Conservation (phyloP, 2,888 invertebrate genomes). For the Athripsodes cinereus region DNA sequence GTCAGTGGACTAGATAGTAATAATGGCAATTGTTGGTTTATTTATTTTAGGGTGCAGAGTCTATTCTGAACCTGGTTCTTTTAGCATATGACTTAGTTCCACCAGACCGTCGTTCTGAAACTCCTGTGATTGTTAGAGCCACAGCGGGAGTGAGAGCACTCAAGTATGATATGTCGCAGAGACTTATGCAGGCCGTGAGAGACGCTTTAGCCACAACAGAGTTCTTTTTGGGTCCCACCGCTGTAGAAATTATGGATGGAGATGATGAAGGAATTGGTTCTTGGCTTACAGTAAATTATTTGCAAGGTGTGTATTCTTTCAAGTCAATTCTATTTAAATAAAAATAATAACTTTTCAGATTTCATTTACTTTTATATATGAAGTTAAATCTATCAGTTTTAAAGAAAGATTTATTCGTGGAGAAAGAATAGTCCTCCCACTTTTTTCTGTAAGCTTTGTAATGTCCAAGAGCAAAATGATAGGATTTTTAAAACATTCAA, state of each 20-base stretch:
- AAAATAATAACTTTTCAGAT: no score
- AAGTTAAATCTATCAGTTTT: no score
- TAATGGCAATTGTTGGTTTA: no score
- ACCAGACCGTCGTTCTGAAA: constrained; percentile 59
- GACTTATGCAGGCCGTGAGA: constrained; percentile 67
- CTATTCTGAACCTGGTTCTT: constrained; percentile 65
- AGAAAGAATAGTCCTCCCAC: no score
- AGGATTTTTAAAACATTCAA: no score
- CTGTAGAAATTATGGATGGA: constrained; percentile 92
- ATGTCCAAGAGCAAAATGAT: no score
- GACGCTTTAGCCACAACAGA: constrained; percentile 63
- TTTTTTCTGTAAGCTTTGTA: no score
- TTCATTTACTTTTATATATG: no score
- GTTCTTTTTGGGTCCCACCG: constrained; percentile 61
- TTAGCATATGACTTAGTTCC: constrained; percentile 78
- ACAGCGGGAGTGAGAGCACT: constrained; percentile 72
- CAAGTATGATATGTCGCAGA: constrained; percentile 43
- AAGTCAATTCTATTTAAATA: no score
- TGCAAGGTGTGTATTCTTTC: no score
- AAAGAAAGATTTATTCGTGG: no score
- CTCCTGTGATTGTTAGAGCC: constrained; percentile 84
- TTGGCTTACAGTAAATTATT: constrained; percentile 94
- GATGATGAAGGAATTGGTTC: constrained; percentile 92
- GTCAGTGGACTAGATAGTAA: no score
- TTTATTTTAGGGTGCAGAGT: constrained; percentile 59